phyloP scores from a whole-genome alignment of 2,888 invertebrate genomes.

The Hermaeophaga mercurialis region DNA sequence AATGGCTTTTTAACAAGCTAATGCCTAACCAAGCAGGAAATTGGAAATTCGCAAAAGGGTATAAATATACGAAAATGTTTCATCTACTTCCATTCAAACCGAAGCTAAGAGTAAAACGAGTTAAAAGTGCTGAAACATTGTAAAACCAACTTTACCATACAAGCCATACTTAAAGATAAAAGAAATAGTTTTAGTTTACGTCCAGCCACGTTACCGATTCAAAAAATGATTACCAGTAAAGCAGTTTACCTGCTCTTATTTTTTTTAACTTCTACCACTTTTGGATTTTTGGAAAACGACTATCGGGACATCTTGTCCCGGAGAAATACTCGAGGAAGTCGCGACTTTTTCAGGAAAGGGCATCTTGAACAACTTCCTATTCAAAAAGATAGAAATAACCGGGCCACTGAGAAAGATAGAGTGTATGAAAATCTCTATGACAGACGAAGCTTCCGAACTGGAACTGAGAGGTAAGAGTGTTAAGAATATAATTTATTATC shows the following conservation, averaged over 20 bases:
- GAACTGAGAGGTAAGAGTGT: constrained; percentile 26
- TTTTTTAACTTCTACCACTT: constrained; percentile 26
- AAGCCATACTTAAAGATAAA: constrained; percentile 28
- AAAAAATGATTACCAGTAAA: constrained; percentile 27
- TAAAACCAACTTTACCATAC: constrained; percentile 33
- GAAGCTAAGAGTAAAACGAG: constrained; percentile 22
- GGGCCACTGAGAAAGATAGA: constrained; percentile 26
- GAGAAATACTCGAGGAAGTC: constrained; percentile 12
- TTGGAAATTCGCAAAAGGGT: constrained; percentile 26
- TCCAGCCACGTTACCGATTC: constrained; percentile 30
- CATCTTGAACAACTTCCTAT: constrained; percentile 21
- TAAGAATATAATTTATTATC: too few species aligned
- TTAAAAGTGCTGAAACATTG: constrained; percentile 18
- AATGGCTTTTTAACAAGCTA: constrained; percentile 33
- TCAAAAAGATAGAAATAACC: constrained; percentile 12
- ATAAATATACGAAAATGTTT: constrained; percentile 28
- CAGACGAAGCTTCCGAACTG: constrained; percentile 34
- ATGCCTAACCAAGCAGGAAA: constrained; percentile 31
- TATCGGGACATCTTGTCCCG: constrained; percentile 11
- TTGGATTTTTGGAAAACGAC: constrained; percentile 27
- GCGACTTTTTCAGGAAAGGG: constrained; percentile 16
- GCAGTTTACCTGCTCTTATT: constrained; percentile 29
- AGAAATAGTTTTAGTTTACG: constrained; percentile 24
- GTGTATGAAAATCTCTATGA: constrained; percentile 33
- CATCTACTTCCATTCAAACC: constrained; percentile 17